Evolutionary conservation across 2,113 vertebrate species (phyloP), one percentile per base, ranked within the genome.

Genomic region (Eonycteris spelaea): DNA sequence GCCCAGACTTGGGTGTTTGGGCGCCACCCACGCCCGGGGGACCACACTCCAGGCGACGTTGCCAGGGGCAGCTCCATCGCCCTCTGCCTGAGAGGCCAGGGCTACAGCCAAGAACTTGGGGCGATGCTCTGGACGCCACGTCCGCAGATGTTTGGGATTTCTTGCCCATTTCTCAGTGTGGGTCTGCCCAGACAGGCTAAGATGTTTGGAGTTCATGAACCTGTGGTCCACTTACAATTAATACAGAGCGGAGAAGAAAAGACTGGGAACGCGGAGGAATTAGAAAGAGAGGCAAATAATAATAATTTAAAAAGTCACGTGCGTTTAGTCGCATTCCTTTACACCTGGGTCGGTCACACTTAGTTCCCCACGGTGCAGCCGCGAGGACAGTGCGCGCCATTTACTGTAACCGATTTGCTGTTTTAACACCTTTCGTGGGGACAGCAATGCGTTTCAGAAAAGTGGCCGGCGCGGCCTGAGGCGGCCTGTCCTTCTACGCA

Each of bases 351-450:
- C 91, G 92, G 96, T 98, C 98, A 96, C 98, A 98, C 97, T 98
- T 96, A 98, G 98, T 98, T 97, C 96, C 98, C 97, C 78, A 97
- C 98, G 98, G 98, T 98, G 98, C 98, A 98, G 98, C 98, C 97
- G 98, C 86, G 98, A 97, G 91, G 97, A 97, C 95, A 93, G 96
- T 95, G 97, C 89, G 95, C 73, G 93, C 97, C 98, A 98, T 97
- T 98, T 98, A 98, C 96, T 97, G 97, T 98, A 98, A 98, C 98
- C 98, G 98, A 99, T 98, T 98, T 98, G 98, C 98, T 98, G 98
- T 98, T 98, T 96, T 98, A 98, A 98, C 98, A 98, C 98, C 98
- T 98, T 98, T 98, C 98, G 95, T 51, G 96, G 95, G 97, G 51
- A 94, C 80, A 74, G 97, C 97, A 98, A 84, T 95, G 96, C 95